Evolutionary conservation across 2,113 vertebrate genomes (phyloP), one percentile per base, ranked within the genome.

Genomic region (Clinocottus analis): DNA sequence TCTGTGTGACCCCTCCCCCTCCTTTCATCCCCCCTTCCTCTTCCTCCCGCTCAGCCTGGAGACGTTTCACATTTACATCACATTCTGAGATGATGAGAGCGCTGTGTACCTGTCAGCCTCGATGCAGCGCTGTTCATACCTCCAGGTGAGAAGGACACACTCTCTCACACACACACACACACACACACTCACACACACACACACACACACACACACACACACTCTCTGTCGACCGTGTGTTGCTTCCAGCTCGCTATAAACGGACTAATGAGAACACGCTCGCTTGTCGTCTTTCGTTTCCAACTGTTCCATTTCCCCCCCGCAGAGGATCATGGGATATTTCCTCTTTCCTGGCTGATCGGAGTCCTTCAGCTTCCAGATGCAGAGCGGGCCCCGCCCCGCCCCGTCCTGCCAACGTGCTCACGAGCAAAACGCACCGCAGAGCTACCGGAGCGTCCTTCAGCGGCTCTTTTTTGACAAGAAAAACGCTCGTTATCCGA

Each of bases 1-100:
- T 29, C 2, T 27, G 33, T 13, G 49, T 19, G 4, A 56, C 65
- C n/a, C 3, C 33, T 47, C 53, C n/a, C n/a, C n/a, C n/a, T n/a
- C n/a, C n/a, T n/a, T n/a, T n/a, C n/a, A n/a, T n/a, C n/a, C n/a
- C n/a, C n/a, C n/a, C n/a, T n/a, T n/a, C n/a, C n/a, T n/a, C n/a
- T n/a, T n/a, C n/a, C 2, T 5, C 72, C 17, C 16, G 23, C 27
- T 16, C 3, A 7, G 72, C 82, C 51, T 7, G 4, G 60, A 75
- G 79, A 85, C 72, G 58, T 85, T 82, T 83, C 64, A 68, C 78
- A 84, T 87, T 79, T 81, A 83, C 83, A 85, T 87, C 77, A 80
- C 73, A 76, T 88, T 69, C 69, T 60, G 80, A 78, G 85, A 90
- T 80, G 85, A 89, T 78, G 86, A 89, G 75, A 80, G 80, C 21